Evolutionary conservation across 2,797 vertebrate genomes (phyloP).

Genomic region (Myotis myotis): DNA sequence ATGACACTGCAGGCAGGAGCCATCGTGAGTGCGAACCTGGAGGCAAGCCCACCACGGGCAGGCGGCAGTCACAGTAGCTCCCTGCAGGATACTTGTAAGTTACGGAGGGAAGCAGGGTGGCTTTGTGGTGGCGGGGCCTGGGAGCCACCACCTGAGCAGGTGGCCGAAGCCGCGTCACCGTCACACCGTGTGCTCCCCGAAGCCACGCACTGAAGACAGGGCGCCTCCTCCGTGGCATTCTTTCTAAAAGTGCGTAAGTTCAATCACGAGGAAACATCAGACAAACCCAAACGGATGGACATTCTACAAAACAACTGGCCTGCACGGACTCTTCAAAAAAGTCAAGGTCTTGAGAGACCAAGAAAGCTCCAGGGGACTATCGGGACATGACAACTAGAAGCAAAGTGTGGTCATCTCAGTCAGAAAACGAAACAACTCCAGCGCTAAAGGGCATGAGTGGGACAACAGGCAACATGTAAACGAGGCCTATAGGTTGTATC

Average conservation of each 20-base stretch:
- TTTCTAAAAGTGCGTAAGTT: background rate
- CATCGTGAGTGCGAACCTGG: background rate
- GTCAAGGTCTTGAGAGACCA: slow-evolving; percentile 7
- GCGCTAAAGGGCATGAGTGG: background rate
- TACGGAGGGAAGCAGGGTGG: background rate
- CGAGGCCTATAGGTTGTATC: background rate
- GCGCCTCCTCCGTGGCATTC: background rate
- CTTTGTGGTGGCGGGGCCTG: background rate
- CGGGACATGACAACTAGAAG: background rate
- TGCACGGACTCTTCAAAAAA: background rate
- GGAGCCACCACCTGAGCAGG: background rate
- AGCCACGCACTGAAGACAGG: fast-evolving
- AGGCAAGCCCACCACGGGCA: background rate
- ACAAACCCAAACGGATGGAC: background rate
- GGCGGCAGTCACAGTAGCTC: background rate
- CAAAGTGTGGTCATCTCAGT: background rate
- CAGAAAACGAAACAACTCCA: background rate
- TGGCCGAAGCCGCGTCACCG: background rate
- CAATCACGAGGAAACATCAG: background rate
- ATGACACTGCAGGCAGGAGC: background rate
- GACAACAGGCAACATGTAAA: background rate
- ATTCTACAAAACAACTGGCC: background rate
- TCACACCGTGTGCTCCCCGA: background rate
- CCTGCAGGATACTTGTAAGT: background rate
- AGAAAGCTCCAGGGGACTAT: background rate